Base-by-base conservation (phyloP, 2,888 invertebrate genomes). In the Pristionchus exspectatus region DNA sequence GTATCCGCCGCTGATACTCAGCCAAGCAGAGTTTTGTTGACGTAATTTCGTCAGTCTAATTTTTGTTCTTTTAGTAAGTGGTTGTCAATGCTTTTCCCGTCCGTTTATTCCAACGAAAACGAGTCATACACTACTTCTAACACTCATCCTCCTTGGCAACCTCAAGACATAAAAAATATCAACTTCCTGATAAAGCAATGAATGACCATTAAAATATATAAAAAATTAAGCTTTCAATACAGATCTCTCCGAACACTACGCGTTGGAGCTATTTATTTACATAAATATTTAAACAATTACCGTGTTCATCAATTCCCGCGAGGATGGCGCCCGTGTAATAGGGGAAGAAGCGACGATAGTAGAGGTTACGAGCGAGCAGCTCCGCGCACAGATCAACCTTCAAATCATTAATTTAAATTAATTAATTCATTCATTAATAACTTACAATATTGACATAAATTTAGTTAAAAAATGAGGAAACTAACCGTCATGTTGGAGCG, bases 311-410 rank as follows among this genome's bases (percentile, higher is more conserved):
- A 89, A 99, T 92, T n/a, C 99, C 99, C 87, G 97, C 99, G 89
- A 99, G 96, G 84, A 99, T 97, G 95, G 98, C 98, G 54, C 98
- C 97, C 38, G 98, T 97, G 95, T 98, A 99, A 95, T 98, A 99
- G 0, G 99, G 99, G 96, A 99, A 99, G 96, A 99, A 99, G 90
- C 99, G 97, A 94, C 98, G 97, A 95, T 98, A 97, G 95, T 99
- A 99, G 93, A 99, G 96, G 96, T 98, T 97, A 9, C 98, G 98
- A 0, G 98, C 97, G 27, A 99, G 96, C 97, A 99, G 97, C 96
- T 99, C 98, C 5, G 99, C 98, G 88, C 97, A 97, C 0, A 98
- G 98, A 95, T 98, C 97, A 50, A 94, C 88, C 88, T 87, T 1
- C n/a, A 5, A 38, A 2, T 38, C 38, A 59, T 7, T 10, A 44